Evolutionary conservation across 92 coral and sea anemone genomes (phyloP), one percentile per base, ranked within the genome.

Genomic region (Zoanthus sociatus): DNA sequence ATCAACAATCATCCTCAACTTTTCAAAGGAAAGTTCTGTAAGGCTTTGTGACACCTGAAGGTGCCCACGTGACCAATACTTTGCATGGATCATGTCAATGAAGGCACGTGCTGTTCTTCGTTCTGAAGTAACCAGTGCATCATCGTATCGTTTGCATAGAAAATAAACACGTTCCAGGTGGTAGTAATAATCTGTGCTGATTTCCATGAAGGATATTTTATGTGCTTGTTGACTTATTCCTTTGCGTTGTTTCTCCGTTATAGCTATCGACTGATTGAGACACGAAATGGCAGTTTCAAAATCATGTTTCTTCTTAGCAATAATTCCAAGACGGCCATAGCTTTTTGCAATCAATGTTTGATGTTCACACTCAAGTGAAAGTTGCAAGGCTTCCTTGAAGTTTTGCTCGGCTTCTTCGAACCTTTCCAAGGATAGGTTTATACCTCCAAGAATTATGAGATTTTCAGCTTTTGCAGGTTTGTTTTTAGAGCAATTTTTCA

Each of bases 151-250:
- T 1, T 32, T 53, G 9, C 55, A 78, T 0, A 9, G 12, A 5
- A 78, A 26, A 11, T 78, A 78, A 16, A 78, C 83, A n/a, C 32
- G 47, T n/a, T 78, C 83, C 50, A 78, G 58, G 26, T 6, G 15
- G 14, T 26, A 15, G 83, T 78, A 78, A 14, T 51, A 31, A 1
- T 32, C 51, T 1, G 71, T 37, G 12, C 50, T 16, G 31, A 63
- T 58, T 56, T 78, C 71, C 26, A 26, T 26, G 26, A 26, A 26
- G 26, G 26, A 26, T 26, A 26, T 26, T 26, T 26, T 26, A 26
- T 26, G 26, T 26, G 26, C 26, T 26, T 26, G 26, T 26, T 26
- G 26, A 26, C 26, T 26, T 26, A 26, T 71, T 60, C 70, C 68
- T 33, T 37, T 37, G 69, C 83, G 83, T 11, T 55, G 13, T 8